These are phyloP conservation scores for Petrocephalus microphthalmus DNA, from an alignment of 2,113 vertebrate genomes.

Conservation along the genomic window DNA sequence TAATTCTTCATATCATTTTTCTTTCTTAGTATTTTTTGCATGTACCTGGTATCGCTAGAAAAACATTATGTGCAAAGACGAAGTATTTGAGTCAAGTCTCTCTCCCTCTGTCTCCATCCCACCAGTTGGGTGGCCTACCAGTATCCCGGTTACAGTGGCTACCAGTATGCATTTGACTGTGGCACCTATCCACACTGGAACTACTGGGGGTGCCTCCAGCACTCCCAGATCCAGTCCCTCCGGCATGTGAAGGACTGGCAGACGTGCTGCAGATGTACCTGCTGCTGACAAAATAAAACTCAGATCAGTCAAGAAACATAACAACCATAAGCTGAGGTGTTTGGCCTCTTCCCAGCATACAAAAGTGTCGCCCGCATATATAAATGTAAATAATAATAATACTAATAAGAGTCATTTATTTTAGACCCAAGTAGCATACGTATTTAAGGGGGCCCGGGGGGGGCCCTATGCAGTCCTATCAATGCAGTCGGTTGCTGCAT, in stretches of 20 bases:
- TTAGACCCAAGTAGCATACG: no score
- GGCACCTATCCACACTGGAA: constrained; percentile 72
- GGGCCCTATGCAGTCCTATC: neutral
- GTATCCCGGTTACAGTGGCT: constrained; percentile 74
- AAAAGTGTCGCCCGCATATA: no score
- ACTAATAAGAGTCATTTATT: no score
- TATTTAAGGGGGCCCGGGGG: no score
- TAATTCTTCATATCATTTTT: neutral
- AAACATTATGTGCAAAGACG: neutral
- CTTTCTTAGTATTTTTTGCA: neutral
- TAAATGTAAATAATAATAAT: no score
- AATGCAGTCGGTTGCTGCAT: neutral
- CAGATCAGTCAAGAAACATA: neutral
- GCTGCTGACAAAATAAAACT: neutral
- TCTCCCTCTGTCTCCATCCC: neutral
- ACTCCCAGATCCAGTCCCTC: constrained; percentile 73
- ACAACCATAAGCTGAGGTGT: neutral
- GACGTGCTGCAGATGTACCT: constrained; percentile 14
- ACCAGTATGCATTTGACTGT: constrained; percentile 67
- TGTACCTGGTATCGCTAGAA: neutral
- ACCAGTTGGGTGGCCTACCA: constrained; percentile 74
- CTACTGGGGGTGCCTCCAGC: constrained; percentile 66
- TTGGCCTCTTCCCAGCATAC: no score
- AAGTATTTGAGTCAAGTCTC: neutral
- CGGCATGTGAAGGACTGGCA: constrained; percentile 72